These are phyloP conservation scores for Protula sp. DNA, from an alignment of 2,888 invertebrate genomes.

Conservation along the genomic window DNA sequence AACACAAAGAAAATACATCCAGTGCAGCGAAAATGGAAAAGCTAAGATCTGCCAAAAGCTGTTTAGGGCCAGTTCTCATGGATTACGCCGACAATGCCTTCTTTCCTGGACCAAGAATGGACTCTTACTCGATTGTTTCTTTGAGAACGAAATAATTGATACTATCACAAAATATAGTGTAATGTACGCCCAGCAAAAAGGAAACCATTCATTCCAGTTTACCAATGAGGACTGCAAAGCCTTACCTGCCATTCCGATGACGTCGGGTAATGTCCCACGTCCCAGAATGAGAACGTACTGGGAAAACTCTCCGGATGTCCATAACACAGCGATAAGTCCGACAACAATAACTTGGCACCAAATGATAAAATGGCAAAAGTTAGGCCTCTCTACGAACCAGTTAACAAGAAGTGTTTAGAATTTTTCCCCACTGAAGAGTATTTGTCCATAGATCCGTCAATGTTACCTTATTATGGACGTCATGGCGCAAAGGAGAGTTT, in stretches of 20 bases:
- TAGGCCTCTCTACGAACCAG: neutral
- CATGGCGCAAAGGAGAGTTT: conserved; percentile 12
- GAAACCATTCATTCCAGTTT: neutral
- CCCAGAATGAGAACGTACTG: neutral
- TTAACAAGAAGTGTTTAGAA: neutral
- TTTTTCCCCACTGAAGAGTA: neutral
- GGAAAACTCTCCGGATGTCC: neutral
- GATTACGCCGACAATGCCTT: no score
- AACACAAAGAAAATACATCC: no score
- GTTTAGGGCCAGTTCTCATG: no score
- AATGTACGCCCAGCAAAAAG: neutral
- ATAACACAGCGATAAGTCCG: neutral
- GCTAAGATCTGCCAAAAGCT: no score
- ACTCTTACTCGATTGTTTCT: no score
- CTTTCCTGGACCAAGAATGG: no score
- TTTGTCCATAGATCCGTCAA: conserved; percentile 12
- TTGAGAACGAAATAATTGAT: neutral
- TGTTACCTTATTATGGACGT: conserved; percentile 13
- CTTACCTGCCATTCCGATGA: neutral
- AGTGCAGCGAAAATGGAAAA: no score
- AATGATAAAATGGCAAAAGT: neutral
- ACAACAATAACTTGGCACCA: neutral
- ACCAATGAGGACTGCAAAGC: neutral
- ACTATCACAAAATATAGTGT: neutral
- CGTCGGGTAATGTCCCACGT: neutral